These are phyloP conservation scores for Lasius fuliginosus DNA, from an alignment of 2,888 invertebrate species.

Conservation along the genomic window DNA sequence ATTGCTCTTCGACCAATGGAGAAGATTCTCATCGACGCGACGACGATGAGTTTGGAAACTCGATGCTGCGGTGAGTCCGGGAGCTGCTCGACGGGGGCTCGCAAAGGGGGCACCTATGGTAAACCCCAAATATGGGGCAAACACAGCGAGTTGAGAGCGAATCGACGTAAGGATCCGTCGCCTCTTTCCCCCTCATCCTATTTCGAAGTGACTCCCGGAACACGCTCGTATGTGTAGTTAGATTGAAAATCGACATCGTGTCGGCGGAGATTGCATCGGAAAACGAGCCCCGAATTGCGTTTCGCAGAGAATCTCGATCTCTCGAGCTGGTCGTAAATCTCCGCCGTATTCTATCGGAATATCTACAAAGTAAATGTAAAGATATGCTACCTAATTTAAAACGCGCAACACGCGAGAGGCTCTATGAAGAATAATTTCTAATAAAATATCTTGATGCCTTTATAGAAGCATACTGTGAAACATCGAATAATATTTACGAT, in stretches of 20 bases:
- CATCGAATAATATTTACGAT: not conserved
- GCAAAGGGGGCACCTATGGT: not conserved
- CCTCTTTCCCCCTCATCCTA: not conserved
- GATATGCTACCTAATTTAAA: not conserved
- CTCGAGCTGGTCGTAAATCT: not conserved
- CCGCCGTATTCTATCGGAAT: not conserved
- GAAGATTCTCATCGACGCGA: constrained; percentile 56
- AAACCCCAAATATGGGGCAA: constrained; percentile 7
- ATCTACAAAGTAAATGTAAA: not conserved
- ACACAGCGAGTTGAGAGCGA: constrained; percentile 21
- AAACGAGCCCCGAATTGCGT: constrained; percentile 1
- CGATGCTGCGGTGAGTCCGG: constrained; percentile 4
- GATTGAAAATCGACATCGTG: constrained; percentile 25
- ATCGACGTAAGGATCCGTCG: constrained; percentile 24
- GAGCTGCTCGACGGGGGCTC: not conserved
- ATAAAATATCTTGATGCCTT: not conserved
- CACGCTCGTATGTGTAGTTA: not conserved
- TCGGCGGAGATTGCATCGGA: constrained; percentile 8
- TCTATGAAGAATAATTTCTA: not conserved
- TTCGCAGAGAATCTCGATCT: not conserved
- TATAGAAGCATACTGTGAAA: not conserved
- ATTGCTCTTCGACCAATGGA: constrained; percentile 60
- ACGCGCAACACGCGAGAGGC: not conserved
- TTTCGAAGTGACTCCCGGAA: constrained; percentile 26
- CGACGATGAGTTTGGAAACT: constrained; percentile 67